Percentiles rank a stretch among this genome's conserved stretches.
Evolutionary conservation across 2,888 invertebrate genomes (phyloP).

Genomic region (Agriopis marginaria): DNA sequence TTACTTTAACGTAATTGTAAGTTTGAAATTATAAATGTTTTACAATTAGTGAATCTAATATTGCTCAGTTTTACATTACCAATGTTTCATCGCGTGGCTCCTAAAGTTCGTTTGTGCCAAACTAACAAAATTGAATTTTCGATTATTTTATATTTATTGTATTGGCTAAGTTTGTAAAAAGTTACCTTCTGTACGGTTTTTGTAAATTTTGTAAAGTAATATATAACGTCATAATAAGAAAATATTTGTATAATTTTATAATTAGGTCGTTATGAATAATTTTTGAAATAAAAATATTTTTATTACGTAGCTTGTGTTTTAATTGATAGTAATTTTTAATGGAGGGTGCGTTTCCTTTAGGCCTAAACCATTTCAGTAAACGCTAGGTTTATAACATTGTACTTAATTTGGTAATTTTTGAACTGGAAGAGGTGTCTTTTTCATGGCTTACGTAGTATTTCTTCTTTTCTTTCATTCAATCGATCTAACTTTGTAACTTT

Average conservation of each 20-base stretch:
- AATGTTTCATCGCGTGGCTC: conserved; percentile 55
- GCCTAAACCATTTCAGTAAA: background rate
- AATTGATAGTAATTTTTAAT: background rate
- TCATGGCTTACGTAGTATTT: too few relatives aligned
- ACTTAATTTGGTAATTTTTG: background rate
- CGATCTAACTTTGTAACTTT: background rate
- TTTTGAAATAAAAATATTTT: conserved; percentile 77
- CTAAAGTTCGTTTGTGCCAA: conserved; percentile 73
- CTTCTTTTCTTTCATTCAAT: background rate
- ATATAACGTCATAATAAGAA: conserved; percentile 55
- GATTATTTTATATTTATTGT: conserved; percentile 62
- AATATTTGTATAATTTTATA: conserved; percentile 65
- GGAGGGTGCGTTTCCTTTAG: background rate
- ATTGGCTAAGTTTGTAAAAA: conserved; percentile 64
- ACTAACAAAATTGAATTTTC: conserved; percentile 48
- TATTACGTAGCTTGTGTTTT: conserved; percentile 50
- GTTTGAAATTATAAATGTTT: conserved; percentile 39
- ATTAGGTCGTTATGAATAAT: conserved; percentile 68
- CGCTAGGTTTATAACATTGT: background rate
- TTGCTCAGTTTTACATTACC: conserved; percentile 66
- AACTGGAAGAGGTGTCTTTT: too few relatives aligned
- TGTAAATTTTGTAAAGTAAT: conserved; percentile 70
- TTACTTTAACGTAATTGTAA: conserved; percentile 66
- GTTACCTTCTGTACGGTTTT: conserved; percentile 71
- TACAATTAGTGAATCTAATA: conserved; percentile 51